phyloP scores from a whole-genome alignment of 2,113 vertebrate genomes.

The Ovis aries region ARS-UI_Ramb_v3.0 NC_056064.1:365501-366000 shows the following conservation, averaged over 20 bases:
- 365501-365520: background rate
- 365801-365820: background rate
- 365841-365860: background rate
- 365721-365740: background rate
- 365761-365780: background rate
- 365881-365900: background rate
- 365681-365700: background rate
- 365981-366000: background rate
- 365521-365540: background rate
- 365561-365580: background rate
- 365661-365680: background rate
- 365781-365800: background rate
- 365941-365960: background rate
- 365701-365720: background rate
- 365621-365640: background rate
- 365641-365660: background rate
- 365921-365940: background rate
- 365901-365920: background rate
- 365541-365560: background rate
- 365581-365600: background rate
- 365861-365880: background rate
- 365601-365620: background rate
- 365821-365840: background rate
- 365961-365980: background rate
- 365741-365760: background rate